A percentile compares a stretch with the other conserved stretches of the same genome.
These are phyloP conservation scores for Athripsodes cinereus DNA, from an alignment of 2,888 invertebrate species.

Conservation along the genomic window DNA sequence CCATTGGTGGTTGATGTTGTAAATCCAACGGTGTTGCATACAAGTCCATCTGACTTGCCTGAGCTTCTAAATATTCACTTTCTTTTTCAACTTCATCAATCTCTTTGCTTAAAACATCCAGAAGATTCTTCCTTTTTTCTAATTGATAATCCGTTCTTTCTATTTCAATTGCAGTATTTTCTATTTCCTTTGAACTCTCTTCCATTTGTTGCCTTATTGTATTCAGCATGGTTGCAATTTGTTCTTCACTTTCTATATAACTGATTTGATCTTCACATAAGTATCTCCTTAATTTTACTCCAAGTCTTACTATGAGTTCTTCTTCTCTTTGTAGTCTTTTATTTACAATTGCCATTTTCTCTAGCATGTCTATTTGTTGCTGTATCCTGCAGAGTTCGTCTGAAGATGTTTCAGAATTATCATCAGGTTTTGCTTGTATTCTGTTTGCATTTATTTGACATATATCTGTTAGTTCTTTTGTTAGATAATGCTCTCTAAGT, in stretches of 20 bases:
- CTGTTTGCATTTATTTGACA: slow-evolving; percentile 47
- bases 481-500: slow-evolving; percentile 51
- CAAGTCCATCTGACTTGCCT: slow-evolving; percentile 33
- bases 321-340: slow-evolving; percentile 69
- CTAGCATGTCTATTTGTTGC: slow-evolving; percentile 65
- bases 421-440: slow-evolving; percentile 40
- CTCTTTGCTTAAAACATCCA: slow-evolving; percentile 50
- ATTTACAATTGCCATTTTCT: slow-evolving; percentile 67
- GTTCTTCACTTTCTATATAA: slow-evolving; percentile 36
- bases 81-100: slow-evolving; percentile 48
- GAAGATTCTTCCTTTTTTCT: slow-evolving; percentile 47
- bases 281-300: slow-evolving; percentile 57
- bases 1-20: slow-evolving; percentile 5
- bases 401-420: slow-evolving; percentile 48
- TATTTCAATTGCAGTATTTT: slow-evolving; percentile 47
- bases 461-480: slow-evolving; percentile 49
- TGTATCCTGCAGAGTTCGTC: slow-evolving; percentile 52
- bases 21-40: slow-evolving; percentile 32
- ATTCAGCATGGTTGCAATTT: slow-evolving; percentile 45
- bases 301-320: slow-evolving; percentile 62
- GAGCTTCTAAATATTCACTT: slow-evolving; percentile 45
- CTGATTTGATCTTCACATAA: slow-evolving; percentile 41
- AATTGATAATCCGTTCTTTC: slow-evolving; percentile 48
- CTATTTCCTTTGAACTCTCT: slow-evolving; percentile 48
- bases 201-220: slow-evolving; percentile 51